phyloP scores from a whole-genome alignment of 2,113 vertebrate genomes.

The Ciconia boyciana region DNA sequence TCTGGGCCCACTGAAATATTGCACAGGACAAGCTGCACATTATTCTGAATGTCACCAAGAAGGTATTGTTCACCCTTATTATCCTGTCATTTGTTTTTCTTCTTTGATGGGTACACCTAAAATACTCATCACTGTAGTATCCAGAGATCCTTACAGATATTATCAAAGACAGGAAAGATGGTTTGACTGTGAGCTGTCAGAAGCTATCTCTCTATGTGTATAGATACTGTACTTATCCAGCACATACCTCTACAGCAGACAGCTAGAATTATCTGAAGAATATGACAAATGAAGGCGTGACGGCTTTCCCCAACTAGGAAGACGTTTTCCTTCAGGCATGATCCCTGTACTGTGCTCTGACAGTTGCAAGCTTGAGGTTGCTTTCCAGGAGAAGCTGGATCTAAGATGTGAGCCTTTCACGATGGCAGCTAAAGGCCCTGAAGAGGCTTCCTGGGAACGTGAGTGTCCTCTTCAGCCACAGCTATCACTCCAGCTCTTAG shows the following conservation, averaged over 20 bases:
- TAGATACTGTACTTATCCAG: background rate
- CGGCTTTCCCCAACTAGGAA: background rate
- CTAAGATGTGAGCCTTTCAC: background rate
- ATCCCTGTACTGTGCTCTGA: background rate
- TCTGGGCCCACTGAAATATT: background rate
- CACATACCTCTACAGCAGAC: background rate
- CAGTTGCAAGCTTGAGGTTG: background rate
- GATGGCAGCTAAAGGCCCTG: background rate
- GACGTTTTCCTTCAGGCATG: background rate
- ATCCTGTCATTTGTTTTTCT: background rate
- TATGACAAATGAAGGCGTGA: background rate
- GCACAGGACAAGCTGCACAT: background rate
- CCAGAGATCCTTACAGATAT: background rate
- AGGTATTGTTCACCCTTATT: background rate
- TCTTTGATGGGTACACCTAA: background rate
- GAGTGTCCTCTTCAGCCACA: background rate
- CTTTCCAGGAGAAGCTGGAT: background rate
- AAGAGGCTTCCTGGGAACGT: background rate
- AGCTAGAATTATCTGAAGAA: slow-evolving; percentile 22
- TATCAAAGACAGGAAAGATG: background rate
- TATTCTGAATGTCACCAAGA: background rate
- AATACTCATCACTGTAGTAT: background rate
- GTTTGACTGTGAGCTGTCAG: slow-evolving; percentile 33
- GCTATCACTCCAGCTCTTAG: background rate
- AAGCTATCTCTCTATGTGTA: background rate